Base-by-base conservation (phyloP, 2,888 invertebrate genomes). In the Hybos culiciformis region DNA sequence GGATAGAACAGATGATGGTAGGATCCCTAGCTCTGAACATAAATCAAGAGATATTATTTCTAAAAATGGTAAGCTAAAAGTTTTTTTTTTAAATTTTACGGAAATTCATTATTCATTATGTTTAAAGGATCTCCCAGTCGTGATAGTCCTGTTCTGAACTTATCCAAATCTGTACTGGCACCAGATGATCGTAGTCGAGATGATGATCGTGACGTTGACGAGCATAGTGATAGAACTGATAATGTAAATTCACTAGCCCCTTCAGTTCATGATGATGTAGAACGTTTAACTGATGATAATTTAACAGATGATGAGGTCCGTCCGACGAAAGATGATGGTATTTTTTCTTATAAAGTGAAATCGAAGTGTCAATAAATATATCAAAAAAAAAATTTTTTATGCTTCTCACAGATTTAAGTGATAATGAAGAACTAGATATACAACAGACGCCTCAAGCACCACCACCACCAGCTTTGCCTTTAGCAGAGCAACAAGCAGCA, bases 71-170 rank as follows among this genome's bases (percentile, higher is more conserved):
- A 71, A 78, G 60, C 50, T 17, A 18, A 18, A 18, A 2, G 5
- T 15, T 36, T 7, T 6, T 6, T n/a, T n/a, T 5, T n/a, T 36
- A 5, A 14, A 36, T 20, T 21, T 7, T n/a, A 17, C 5, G 8
- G 17, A 11, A 8, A 32, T 15, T n/a, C 4, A 17, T 44, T 44
- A 46, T 50, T 50, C 47, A 24, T 39, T n/a, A 4, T 41, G 11
- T 40, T 14, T 31, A 52, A 52, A 70, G 70, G 53, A 71, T 88
- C 88, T 47, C 85, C 88, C 50, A 84, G 83, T 57, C 84, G 85
- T 43, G 87, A 87, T 71, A 91, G 90, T 78, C 91, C 91, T 48
- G 88, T 91, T 52, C 69, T 91, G 57, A 91, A 91, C 70, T 73
- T 92, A 46, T 90, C 91, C 43, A 91, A 91, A 69, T 86, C 85